Conservation (phyloP, 1,140 invertebrate genomes). For the Microplitis mediator region DNA sequence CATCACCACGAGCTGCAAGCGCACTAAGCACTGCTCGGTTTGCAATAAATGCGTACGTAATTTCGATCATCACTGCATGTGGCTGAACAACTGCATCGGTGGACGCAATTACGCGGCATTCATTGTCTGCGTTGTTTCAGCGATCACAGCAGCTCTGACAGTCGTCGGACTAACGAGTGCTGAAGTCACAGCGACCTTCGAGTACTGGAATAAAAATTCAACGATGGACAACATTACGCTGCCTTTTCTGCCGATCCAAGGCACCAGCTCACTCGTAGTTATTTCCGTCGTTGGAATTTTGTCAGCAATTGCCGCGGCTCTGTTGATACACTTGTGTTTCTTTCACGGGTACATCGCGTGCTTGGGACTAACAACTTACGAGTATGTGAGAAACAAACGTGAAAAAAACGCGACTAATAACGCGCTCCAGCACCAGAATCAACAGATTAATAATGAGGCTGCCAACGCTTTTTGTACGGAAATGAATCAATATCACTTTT, state of each 20-base stretch:
- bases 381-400: constrained; percentile 77
- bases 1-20: constrained; percentile 70
- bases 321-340: constrained; percentile 86
- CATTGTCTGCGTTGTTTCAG: constrained; percentile 83
- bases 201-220: neutral
- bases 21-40: constrained; percentile 92
- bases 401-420: constrained; percentile 31
- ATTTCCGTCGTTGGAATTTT: constrained; percentile 71
- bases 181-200: constrained; percentile 9
- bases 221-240: constrained; percentile 52
- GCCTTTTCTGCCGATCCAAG: constrained; percentile 61
- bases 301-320: constrained; percentile 75
- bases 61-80: constrained; percentile 97
- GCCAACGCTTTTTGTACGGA: constrained; percentile 32
- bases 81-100: constrained; percentile 97
- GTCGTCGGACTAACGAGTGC: constrained; percentile 65
- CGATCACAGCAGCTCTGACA: constrained; percentile 74
- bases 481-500: constrained; percentile 37
- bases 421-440: neutral
- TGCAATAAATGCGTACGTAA: constrained; percentile 95
- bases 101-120: constrained; percentile 88
- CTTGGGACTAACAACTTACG: constrained; percentile 86
- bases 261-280: constrained; percentile 69
- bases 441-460: neutral
- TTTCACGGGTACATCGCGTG: constrained; percentile 89